A percentile compares a stretch with the other conserved stretches of the same genome.
phyloP scores from a whole-genome alignment of 2,113 vertebrate species.

The Sinocyclocheilus rhinocerous region DNA sequence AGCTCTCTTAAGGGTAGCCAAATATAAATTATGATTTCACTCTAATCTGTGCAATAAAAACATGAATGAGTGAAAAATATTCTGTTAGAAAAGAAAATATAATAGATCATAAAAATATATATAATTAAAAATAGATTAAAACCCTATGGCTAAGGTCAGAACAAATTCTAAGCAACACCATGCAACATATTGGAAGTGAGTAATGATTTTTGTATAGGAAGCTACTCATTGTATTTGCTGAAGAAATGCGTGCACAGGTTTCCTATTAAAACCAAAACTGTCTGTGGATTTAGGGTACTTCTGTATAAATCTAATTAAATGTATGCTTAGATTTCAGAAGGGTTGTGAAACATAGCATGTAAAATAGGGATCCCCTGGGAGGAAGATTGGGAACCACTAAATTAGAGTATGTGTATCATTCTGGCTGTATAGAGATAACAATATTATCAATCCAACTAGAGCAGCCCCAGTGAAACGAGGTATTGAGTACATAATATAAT shows the following conservation, averaged over 20 bases:
- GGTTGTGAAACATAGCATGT: neutral
- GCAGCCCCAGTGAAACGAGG: conserved; percentile 23
- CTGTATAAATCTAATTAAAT: neutral
- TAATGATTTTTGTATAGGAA: neutral
- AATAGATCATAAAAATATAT: neutral
- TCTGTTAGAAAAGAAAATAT: neutral
- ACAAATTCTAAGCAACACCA: neutral
- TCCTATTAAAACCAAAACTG: neutral
- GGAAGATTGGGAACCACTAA: neutral
- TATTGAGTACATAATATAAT: conserved; percentile 42
- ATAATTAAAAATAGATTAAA: neutral
- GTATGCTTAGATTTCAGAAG: neutral
- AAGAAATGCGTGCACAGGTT: neutral
- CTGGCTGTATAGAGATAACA: neutral
- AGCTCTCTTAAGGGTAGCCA: too few species aligned
- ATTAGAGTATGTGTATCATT: neutral
- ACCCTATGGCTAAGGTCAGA: neutral
- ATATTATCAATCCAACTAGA: conserved; percentile 40
- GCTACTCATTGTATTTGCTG: neutral
- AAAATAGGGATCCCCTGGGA: neutral
- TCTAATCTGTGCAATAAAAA: neutral
- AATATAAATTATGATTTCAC: neutral
- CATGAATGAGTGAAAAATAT: neutral
- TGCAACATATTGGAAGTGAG: neutral
- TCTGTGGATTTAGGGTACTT: neutral